A percentile compares a stretch with the other conserved stretches of the same genome.
phyloP scores from a whole-genome alignment of 2,888 invertebrate species.

The Chymomyza procnemis region DNA sequence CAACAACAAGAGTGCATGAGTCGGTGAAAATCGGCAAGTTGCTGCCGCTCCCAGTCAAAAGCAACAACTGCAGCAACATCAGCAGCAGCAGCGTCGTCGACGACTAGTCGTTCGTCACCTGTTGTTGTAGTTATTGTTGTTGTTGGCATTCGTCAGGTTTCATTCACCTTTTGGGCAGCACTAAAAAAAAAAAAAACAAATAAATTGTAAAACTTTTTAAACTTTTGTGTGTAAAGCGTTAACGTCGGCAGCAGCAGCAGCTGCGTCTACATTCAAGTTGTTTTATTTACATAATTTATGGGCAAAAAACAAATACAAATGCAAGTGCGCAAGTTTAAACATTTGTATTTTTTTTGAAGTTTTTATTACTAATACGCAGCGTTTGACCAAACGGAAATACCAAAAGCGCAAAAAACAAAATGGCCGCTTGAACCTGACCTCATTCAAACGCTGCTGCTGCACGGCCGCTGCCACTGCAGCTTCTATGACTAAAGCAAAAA shows the following conservation, averaged over 20 bases:
- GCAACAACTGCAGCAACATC: constrained; percentile 35
- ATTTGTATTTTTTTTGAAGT: constrained; percentile 17
- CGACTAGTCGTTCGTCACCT: constrained; percentile 49
- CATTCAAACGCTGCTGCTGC: constrained; percentile 27
- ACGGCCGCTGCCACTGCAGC: too few species aligned
- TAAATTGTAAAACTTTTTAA: not conserved
- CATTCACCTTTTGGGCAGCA: constrained; percentile 65
- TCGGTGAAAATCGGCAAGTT: constrained; percentile 57
- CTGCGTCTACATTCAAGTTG: constrained; percentile 16
- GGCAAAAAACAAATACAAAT: constrained; percentile 23
- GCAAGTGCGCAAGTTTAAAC: constrained; percentile 35
- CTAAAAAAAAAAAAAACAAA: constrained; percentile 19
- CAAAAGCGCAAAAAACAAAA: not conserved
- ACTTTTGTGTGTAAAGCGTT: constrained; percentile 2
- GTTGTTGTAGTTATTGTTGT: constrained; percentile 43
- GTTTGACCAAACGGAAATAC: constrained; percentile 21
- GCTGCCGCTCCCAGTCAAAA: not conserved
- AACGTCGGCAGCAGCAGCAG: constrained; percentile 10
- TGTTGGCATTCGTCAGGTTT: constrained; percentile 70
- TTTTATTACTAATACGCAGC: not conserved
- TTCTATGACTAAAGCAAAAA: constrained; percentile 21
- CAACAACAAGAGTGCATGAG: constrained; percentile 14
- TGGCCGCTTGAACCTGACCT: constrained; percentile 45
- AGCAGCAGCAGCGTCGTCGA: constrained; percentile 42
- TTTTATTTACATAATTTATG: constrained; percentile 54